Evolutionary conservation across 2,888 invertebrate genomes (phyloP), one percentile per base, ranked within the genome.

Genomic region (Campopleginae sp.): DNA sequence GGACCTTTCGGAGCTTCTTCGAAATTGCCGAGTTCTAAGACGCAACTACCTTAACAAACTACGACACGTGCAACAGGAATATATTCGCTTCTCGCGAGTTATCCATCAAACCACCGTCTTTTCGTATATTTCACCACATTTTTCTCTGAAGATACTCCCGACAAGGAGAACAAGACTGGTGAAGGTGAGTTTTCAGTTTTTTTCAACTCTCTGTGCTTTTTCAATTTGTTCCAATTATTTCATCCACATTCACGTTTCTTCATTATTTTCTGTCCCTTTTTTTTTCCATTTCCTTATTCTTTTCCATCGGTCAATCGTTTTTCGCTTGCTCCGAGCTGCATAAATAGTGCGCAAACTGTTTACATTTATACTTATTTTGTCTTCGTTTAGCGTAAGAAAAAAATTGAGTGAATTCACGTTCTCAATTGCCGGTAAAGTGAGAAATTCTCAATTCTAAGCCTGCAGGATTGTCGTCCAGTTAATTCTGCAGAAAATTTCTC

Each of bases 81-180:
- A 82, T 51, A 54, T 63, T 17, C 66, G 8, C 66, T n/a, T 51
- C 70, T n/a, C 12, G 17, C n/a, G n/a, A n/a, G n/a, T 68, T 71
- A 38, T 38, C 54, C 23, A 80, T 31, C 58, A 33, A 63, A 17
- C 51, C 8, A n/a, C 38, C 5, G 23, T 42, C 70, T 68, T 23
- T 14, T 14, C 27, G 14, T 27, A 58, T 27, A 58, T 58, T 54
- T 71, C 63, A 65, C 23, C 48, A 54, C 0, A 48, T 54, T 63
- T 61, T 58, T 48, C 38, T 46, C 75, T 42, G 68, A 79, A 74
- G 74, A 78, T 78, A 82, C 75, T 85, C 58, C 79, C 85, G 63
- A 75, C 82, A 65, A 82, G 75, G 84, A 72, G 71, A 78, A 78
- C 77, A 76, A 79, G 65, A 76, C 38, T 76, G 78, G 78, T 70